Conservation (phyloP, 2,113 vertebrate species). For the Thymallus thymallus region DNA sequence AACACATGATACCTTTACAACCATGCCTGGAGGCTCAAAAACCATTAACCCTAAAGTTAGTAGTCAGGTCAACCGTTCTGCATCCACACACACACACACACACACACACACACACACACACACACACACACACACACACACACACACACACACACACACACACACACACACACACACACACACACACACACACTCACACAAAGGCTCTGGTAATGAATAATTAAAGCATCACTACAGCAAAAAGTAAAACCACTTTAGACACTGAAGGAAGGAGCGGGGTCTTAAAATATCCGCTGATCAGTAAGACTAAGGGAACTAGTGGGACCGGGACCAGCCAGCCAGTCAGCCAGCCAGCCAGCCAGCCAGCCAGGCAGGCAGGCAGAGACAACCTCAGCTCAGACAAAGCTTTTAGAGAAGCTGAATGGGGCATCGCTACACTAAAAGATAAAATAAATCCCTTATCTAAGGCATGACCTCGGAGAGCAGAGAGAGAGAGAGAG, state of each 20-base stretch:
- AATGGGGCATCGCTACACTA: no score
- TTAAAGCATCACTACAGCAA: constrained; percentile 7
- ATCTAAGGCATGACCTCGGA: no score
- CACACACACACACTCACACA: no score
- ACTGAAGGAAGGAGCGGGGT: not conserved
- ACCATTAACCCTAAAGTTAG: not conserved
- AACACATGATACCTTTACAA: not conserved
- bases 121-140: no score
- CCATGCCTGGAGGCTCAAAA: not conserved
- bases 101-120: no score
- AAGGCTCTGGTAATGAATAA: constrained; percentile 9
- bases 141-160: no score
- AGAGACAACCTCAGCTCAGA: not conserved
- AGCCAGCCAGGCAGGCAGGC: constrained; percentile 47
- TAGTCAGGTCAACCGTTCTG: not conserved
- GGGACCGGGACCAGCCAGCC: not conserved
- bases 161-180: no score
- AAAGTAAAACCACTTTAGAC: not conserved
- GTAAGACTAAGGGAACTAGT: not conserved
- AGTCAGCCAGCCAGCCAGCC: not conserved
- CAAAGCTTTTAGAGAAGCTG: no score
- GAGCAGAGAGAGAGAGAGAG: no score
- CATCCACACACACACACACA: not conserved
- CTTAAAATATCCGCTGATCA: not conserved
- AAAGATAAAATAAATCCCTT: no score